These are phyloP conservation scores for Paratilapia polleni DNA, from an alignment of 2,113 vertebrate genomes.

Conservation along the genomic window DNA sequence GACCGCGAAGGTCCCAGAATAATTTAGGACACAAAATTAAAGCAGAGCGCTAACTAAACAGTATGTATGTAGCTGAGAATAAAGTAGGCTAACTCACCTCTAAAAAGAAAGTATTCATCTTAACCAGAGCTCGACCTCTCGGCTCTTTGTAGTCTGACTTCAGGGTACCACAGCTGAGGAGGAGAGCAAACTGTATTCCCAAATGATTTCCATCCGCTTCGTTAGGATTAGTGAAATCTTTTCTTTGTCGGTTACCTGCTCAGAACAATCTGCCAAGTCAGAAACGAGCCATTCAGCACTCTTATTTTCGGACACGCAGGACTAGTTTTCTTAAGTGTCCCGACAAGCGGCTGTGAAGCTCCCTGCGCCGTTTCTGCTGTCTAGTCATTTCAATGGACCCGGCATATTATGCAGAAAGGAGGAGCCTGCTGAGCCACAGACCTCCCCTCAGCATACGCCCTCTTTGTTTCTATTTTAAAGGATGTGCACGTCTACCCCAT, in stretches of 20 bases:
- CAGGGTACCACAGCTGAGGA: constrained; percentile 70
- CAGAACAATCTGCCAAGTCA: background rate
- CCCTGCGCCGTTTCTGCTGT: constrained; percentile 37
- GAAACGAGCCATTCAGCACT: constrained; percentile 2
- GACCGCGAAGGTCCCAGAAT: background rate
- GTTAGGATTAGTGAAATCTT: constrained; percentile 1
- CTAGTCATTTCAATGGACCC: constrained; percentile 63
- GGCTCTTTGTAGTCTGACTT: constrained; percentile 74
- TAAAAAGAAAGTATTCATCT: constrained; percentile 72
- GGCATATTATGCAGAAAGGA: constrained; percentile 72
- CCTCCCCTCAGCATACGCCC: constrained; percentile 58
- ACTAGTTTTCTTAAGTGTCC: constrained; percentile 15
- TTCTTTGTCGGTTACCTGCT: background rate
- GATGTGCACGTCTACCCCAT: background rate
- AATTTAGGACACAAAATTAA: background rate
- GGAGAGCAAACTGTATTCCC: constrained; percentile 57
- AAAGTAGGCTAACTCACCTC: constrained; percentile 50
- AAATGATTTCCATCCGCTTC: constrained; percentile 64
- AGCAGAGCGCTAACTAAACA: background rate
- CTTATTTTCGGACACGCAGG: background rate
- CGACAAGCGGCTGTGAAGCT: constrained; percentile 2
- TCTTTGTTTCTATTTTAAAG: constrained; percentile 38
- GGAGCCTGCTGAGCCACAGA: constrained; percentile 28
- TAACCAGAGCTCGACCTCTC: constrained; percentile 21
- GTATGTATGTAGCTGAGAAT: background rate